Evolutionary conservation across 2,888 invertebrate genomes (phyloP).

Genomic region (Lomographa bimaculata): DNA sequence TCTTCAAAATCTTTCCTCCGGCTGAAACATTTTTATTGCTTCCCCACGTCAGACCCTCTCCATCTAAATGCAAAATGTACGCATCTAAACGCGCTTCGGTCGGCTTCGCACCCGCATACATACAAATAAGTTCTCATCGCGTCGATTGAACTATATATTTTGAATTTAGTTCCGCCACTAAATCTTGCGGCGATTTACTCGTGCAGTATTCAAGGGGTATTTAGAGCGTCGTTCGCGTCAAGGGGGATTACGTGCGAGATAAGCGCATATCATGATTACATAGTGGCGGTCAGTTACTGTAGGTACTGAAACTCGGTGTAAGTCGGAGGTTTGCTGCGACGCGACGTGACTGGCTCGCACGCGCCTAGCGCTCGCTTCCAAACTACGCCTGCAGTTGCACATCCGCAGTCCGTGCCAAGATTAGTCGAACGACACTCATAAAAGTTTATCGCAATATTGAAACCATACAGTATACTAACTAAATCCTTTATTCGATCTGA

Average conservation of each 20-base stretch:
- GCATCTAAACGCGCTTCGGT: slow-evolving; percentile 25
- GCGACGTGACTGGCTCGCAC: too few species aligned
- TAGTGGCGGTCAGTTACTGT: too few species aligned
- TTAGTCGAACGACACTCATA: neutral
- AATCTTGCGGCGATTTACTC: slow-evolving; percentile 39
- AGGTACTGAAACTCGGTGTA: too few species aligned
- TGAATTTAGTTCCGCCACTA: slow-evolving; percentile 40
- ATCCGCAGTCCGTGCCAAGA: neutral
- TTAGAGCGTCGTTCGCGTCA: slow-evolving; percentile 26
- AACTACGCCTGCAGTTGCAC: neutral
- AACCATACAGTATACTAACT: too few species aligned
- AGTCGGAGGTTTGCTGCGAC: slow-evolving; percentile 2
- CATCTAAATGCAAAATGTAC: slow-evolving; percentile 34
- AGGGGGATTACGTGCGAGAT: slow-evolving; percentile 32
- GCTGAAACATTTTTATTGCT: slow-evolving; percentile 33
- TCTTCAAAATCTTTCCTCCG: slow-evolving; percentile 25
- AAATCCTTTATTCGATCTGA: too few species aligned
- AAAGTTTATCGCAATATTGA: too few species aligned
- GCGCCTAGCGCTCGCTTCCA: neutral
- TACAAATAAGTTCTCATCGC: slow-evolving; percentile 38
- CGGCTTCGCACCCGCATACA: slow-evolving; percentile 29
- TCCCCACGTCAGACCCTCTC: slow-evolving; percentile 32
- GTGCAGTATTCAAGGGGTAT: slow-evolving; percentile 44
- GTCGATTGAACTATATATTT: slow-evolving; percentile 39
- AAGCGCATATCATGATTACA: slow-evolving; percentile 37